Evolutionary conservation across 1,140 invertebrate genomes (phyloP), one percentile per base, ranked within the genome.

Genomic region (Dinoponera quadriceps): DNA sequence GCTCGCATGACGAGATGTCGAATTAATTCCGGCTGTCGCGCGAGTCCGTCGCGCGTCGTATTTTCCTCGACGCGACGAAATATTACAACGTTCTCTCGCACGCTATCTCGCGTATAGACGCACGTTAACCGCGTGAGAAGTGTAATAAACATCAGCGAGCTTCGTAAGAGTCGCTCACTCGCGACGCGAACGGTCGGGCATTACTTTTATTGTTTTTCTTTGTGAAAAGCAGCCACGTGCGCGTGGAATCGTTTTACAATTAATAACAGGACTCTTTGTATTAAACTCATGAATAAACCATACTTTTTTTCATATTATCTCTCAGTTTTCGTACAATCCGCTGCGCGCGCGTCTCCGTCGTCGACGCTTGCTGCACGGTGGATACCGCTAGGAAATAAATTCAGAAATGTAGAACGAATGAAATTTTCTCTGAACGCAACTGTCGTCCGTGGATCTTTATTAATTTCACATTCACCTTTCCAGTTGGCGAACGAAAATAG

Each of bases 381-480:
- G 33, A 48, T 20, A 38, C 33, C 20, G 68, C 33, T 20, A 20
- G 29, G 14, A 20, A 33, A 29, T 7, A 78, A 55, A 78, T 78
- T 55, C 49, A 78, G 68, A 78, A 18, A 63, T 51, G 63, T 44
- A 33, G 75, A 57, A 55, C 55, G 69, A 78, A 78, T 78, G 75
- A 78, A 66, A 78, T 78, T 78, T 25, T 16, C 51, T 57, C n/a
- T 68, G 7, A 78, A 69, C 14, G 25, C 20, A 27, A n/a, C 60
- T 38, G 27, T 44, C 75, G 75, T 69, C 69, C 63, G 51, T 14
- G 63, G 33, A 78, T 44, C 65, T 68, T 68, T 78, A 78, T 78
- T 78, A 78, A 78, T 78, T 69, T 78, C 75, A 69, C 63, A 57
- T 69, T n/a, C 57, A 22, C 63, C 20, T 78, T 78, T 69, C 51